These are phyloP conservation scores for Pandemis cinnamomeana DNA, from an alignment of 2,888 invertebrate genomes.

Conservation along the genomic window DNA sequence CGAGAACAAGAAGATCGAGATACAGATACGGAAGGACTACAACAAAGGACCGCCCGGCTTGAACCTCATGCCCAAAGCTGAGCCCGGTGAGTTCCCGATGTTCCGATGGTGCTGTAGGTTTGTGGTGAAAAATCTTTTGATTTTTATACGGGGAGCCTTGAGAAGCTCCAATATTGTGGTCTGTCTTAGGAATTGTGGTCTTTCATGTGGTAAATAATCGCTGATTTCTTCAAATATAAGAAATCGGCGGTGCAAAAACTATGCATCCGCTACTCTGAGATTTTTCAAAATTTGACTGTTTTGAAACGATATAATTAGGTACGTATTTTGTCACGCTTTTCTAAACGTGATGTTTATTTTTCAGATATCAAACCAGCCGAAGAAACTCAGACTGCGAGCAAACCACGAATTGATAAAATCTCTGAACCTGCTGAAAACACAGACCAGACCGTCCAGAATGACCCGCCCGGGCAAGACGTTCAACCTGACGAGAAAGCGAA, in stretches of 20 bases:
- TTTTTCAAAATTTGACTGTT: too few relatives aligned
- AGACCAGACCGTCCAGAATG: background rate
- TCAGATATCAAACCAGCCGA: slow-evolving; percentile 57
- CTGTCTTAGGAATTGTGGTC: too few relatives aligned
- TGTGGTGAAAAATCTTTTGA: too few relatives aligned
- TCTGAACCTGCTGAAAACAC: slow-evolving; percentile 22
- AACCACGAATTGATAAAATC: slow-evolving; percentile 41
- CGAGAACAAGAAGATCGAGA: slow-evolving; percentile 70
- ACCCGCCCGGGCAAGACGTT: slow-evolving; percentile 39
- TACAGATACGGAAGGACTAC: slow-evolving; percentile 78
- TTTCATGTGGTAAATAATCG: too few relatives aligned
- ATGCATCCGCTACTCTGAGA: too few relatives aligned
- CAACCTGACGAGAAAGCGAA: slow-evolving; percentile 37
- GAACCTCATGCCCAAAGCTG: slow-evolving; percentile 45
- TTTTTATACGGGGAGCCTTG: too few relatives aligned
- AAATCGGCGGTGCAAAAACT: too few relatives aligned
- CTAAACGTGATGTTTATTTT: slow-evolving; percentile 26
- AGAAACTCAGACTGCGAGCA: slow-evolving; percentile 44
- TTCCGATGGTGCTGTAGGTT: too few relatives aligned
- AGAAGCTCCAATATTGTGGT: too few relatives aligned
- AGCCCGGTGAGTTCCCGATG: slow-evolving; percentile 24
- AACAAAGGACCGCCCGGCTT: slow-evolving; percentile 62
- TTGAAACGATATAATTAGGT: too few relatives aligned
- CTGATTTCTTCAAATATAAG: too few relatives aligned
- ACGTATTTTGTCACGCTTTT: too few relatives aligned